Evolutionary conservation across 2,113 vertebrate genomes (phyloP).

Genomic region (Ornithorhynchus anatinus): DNA sequence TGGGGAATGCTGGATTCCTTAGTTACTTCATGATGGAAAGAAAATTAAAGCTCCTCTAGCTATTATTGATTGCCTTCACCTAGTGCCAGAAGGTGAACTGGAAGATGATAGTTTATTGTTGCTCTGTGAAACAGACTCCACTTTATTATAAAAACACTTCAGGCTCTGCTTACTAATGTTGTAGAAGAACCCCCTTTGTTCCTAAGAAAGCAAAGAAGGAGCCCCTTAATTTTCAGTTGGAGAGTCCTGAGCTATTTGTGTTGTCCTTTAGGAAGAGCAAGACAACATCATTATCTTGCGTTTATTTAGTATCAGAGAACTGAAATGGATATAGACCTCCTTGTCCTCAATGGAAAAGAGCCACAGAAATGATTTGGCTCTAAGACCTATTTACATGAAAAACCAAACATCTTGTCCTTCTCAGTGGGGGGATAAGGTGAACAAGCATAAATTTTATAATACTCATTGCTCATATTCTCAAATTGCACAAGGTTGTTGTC

Average conservation of each 20-base stretch:
- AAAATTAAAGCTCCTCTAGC: neutral
- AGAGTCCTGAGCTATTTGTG: slow-evolving; percentile 32
- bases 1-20: neutral
- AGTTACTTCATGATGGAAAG: slow-evolving; percentile 11
- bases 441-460: slow-evolving; percentile 60
- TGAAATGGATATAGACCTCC: slow-evolving; percentile 47
- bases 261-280: slow-evolving; percentile 41
- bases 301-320: slow-evolving; percentile 54
- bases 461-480: slow-evolving; percentile 53
- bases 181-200: neutral
- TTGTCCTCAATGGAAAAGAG: slow-evolving; percentile 59
- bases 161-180: slow-evolving; percentile 8
- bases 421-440: slow-evolving; percentile 57
- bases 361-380: slow-evolving; percentile 59
- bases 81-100: neutral
- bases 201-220: neutral
- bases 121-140: neutral
- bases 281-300: slow-evolving; percentile 25
- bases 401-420: slow-evolving; percentile 54
- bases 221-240: neutral
- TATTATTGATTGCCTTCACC: too few relatives aligned
- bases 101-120: neutral
- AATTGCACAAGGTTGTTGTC: slow-evolving; percentile 57
- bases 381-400: slow-evolving; percentile 59
- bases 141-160: neutral